phyloP scores from a whole-genome alignment of 2,888 invertebrate genomes.

The Eristalis intricaria region DNA sequence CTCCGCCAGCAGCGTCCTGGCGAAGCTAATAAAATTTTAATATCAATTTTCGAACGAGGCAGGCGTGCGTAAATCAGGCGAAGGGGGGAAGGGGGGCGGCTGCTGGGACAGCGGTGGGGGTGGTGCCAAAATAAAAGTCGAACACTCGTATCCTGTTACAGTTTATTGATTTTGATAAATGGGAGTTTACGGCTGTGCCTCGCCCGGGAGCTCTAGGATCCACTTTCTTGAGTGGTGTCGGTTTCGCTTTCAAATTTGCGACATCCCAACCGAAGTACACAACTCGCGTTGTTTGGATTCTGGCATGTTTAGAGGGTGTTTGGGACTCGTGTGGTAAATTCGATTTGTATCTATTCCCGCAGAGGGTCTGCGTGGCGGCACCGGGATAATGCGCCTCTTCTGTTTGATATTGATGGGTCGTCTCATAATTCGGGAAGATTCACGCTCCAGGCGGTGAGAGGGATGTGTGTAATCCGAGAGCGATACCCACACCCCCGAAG shows the following conservation, averaged over 20 bases:
- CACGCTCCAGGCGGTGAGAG: conserved; percentile 11
- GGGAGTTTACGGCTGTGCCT: conserved; percentile 46
- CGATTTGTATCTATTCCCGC: conserved; percentile 24
- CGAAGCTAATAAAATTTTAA: conserved; percentile 66
- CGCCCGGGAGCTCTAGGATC: neutral
- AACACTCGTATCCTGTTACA: conserved; percentile 47
- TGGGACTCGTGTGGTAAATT: conserved; percentile 12
- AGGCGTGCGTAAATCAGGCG: conserved; percentile 47
- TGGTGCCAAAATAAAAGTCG: conserved; percentile 8
- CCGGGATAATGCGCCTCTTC: conserved; percentile 21
- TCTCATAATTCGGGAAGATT: conserved; percentile 32
- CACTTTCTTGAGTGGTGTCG: neutral
- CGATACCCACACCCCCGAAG: neutral
- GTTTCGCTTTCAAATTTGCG: conserved; percentile 14
- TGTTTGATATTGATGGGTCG: conserved; percentile 47
- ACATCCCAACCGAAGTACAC: too few species aligned
- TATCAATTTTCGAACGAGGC: conserved; percentile 53
- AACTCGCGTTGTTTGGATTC: neutral
- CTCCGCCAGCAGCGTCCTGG: neutral
- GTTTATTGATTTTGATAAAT: conserved; percentile 70
- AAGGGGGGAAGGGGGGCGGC: neutral
- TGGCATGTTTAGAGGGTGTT: conserved; percentile 1
- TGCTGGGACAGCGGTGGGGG: neutral
- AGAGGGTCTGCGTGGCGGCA: neutral
- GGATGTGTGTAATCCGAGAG: neutral